These are phyloP conservation scores for Heliconius sara DNA, from an alignment of 2,888 invertebrate species.

Conservation along the genomic window DNA sequence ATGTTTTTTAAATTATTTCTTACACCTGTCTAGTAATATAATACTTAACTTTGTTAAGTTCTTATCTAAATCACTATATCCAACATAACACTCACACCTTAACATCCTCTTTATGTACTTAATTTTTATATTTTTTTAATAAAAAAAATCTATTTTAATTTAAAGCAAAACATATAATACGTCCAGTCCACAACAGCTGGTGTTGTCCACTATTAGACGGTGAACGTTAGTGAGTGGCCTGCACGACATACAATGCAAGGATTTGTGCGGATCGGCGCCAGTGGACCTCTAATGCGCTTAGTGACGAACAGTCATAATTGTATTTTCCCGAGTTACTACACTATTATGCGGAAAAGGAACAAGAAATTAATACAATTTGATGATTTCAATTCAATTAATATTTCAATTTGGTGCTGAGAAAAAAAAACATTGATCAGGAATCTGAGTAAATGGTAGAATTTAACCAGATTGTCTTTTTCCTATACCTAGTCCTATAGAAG, in stretches of 20 bases:
- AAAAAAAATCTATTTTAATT: background rate
- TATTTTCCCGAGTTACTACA: conserved; percentile 37
- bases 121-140: background rate
- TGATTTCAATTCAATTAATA: background rate
- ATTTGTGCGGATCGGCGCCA: conserved; percentile 49
- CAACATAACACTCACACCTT: background rate
- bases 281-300: conserved; percentile 45
- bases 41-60: background rate
- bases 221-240: conserved; percentile 29
- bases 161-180: conserved; percentile 34
- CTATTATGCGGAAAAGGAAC: conserved; percentile 20
- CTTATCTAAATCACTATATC: background rate
- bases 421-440: background rate
- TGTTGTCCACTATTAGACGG: conserved; percentile 45
- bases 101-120: background rate
- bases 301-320: conserved; percentile 33
- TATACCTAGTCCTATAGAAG: too few relatives aligned
- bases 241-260: conserved; percentile 40
- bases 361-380: conserved; percentile 1
- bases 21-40: background rate
- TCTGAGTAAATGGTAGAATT: too few relatives aligned
- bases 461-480: too few relatives aligned
- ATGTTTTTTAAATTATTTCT: conserved; percentile 26
- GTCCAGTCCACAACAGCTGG: conserved; percentile 42
- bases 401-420: too few relatives aligned